Evolutionary conservation across 1,140 invertebrate species (phyloP).

Genomic region (Bactericera cockerelli): DNA sequence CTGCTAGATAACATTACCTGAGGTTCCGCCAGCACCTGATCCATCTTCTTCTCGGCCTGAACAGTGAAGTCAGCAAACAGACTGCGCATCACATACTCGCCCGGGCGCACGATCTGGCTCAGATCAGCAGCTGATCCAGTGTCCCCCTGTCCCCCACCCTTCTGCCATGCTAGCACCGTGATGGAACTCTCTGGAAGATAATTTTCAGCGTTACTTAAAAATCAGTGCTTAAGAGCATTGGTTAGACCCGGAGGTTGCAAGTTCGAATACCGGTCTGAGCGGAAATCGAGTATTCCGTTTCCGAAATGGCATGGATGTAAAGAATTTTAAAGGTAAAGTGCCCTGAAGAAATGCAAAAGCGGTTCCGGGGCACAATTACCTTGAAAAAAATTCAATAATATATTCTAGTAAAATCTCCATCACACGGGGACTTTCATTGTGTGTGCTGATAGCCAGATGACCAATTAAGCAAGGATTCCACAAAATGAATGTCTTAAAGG

Average conservation of each 20-base stretch:
- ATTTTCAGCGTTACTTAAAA: neutral
- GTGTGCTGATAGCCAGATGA: neutral
- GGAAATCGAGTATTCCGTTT: too few species aligned
- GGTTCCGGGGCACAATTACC: too few species aligned
- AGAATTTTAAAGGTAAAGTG: too few species aligned
- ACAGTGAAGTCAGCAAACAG: conserved; percentile 87
- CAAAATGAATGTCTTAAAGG: too few species aligned
- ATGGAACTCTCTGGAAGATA: conserved; percentile 14
- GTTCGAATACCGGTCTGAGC: too few species aligned
- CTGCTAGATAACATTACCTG: too few species aligned
- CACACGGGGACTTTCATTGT: too few species aligned
- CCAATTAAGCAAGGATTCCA: neutral
- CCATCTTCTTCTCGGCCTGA: conserved; percentile 88
- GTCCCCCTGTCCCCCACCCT: conserved; percentile 33
- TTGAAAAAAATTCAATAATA: too few species aligned
- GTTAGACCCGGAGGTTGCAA: too few species aligned
- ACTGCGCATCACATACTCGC: conserved; percentile 87
- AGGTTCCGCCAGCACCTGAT: conserved; percentile 79
- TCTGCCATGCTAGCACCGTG: conserved; percentile 59
- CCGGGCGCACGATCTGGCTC: conserved; percentile 47
- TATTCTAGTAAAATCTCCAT: neutral
- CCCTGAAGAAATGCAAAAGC: too few species aligned
- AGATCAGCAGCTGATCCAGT: conserved; percentile 20
- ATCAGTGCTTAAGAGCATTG: too few species aligned
- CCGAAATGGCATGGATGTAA: too few species aligned